Base-by-base conservation (phyloP, 2,888 invertebrate species). In the Macrosoma leucophasiata region DNA sequence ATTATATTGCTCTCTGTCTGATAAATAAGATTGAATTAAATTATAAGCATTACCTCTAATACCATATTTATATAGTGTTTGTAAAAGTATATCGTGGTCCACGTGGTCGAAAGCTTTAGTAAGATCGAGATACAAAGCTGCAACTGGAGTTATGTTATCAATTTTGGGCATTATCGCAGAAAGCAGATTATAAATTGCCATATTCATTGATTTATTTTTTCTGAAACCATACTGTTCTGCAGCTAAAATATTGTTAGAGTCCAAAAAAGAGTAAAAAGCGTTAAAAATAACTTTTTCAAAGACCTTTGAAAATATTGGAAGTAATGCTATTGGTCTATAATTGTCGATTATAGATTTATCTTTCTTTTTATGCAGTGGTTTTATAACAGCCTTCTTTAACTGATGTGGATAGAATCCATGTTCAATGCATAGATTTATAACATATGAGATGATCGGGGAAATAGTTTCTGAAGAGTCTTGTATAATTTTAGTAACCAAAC, bases 401-500 rank as follows among this genome's bases (percentile, higher is more conserved):
- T 13, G 13, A 0, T 2, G 13, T 3, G 21, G 15, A 21, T n/a
- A n/a, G n/a, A 21, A 28, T 2, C 13, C 8, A 28, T 20, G 13
- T 11, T 28, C 13, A 10, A 29, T 4, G 15, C 15, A 29, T 10
- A 7, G 10, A 15, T 31, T 31, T 8, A 31, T 2, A 6, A 31
- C 23, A 4, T 31, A 13, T n/a, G 23, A 20, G 13, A 24, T 4
- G 2, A 25, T 18, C 5, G 28, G 23, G 4, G 27, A 17, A 8
- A 28, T 29, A 12, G 10, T 8, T 5, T 19, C 8, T 2, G 23
- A 23, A 1, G 13, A 7, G 3, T 34, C 11, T 31, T 34, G 34
- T 28, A 39, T 3, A 18, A 39, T 29, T 29, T 31, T 35, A 9
- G 39, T 39, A 3, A 28, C 13, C 8, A 39, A 28, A 2, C 28